phyloP scores from a whole-genome alignment of 2,113 vertebrate species.

The Toxotes jaculatrix region DNA sequence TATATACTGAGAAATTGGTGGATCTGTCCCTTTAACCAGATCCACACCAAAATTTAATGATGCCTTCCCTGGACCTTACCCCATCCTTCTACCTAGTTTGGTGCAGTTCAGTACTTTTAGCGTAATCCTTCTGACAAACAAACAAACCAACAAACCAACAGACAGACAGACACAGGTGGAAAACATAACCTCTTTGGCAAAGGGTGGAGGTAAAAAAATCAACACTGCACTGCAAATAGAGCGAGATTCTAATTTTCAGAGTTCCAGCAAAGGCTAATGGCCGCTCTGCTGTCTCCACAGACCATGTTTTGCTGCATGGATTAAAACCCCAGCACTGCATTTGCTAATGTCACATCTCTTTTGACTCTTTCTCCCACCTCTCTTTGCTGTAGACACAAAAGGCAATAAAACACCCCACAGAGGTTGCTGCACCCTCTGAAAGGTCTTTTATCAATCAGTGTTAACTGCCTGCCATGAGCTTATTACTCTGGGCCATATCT shows the following conservation, averaged over 20 bases:
- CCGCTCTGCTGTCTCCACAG: neutral
- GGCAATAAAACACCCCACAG: constrained; percentile 32
- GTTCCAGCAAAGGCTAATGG: neutral
- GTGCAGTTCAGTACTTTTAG: too few species aligned
- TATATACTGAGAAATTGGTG: too few species aligned
- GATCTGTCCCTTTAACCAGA: too few species aligned
- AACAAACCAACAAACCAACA: too few species aligned
- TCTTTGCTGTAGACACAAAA: constrained; percentile 12
- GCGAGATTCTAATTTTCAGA: neutral
- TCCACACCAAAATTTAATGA: too few species aligned
- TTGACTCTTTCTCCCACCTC: constrained; percentile 9
- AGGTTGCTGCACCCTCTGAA: constrained; percentile 32
- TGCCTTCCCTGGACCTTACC: too few species aligned
- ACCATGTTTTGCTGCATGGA: constrained; percentile 1
- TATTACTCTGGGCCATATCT: constrained; percentile 58
- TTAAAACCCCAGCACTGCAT: constrained; percentile 3
- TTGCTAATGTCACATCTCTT: constrained; percentile 17
- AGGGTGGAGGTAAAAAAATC: neutral
- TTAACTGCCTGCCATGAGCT: constrained; percentile 57
- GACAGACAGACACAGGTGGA: too few species aligned
- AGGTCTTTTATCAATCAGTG: constrained; percentile 61
- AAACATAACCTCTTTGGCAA: too few species aligned
- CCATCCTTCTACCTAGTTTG: too few species aligned
- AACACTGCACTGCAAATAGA: neutral
- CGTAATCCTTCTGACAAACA: too few species aligned